Conservation (phyloP, 2,797 vertebrate species). For the Todus mexicanus region DNA sequence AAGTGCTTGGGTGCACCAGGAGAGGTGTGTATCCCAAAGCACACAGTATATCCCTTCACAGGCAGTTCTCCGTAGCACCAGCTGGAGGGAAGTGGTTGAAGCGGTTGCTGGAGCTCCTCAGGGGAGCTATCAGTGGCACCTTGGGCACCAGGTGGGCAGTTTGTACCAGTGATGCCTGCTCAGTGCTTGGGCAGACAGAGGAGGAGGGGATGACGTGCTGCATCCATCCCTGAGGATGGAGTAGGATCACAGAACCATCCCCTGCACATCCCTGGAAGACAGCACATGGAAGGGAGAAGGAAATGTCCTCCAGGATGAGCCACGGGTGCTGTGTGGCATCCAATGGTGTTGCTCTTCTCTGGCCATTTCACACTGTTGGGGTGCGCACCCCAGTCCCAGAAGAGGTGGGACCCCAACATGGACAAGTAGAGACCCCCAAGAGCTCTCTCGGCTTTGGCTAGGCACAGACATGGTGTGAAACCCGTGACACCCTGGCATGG, state of each 20-base stretch:
- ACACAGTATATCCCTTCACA: not conserved
- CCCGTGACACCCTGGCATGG: rapidly evolving
- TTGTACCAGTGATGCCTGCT: not conserved
- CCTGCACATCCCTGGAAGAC: not conserved
- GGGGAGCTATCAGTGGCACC: rapidly evolving
- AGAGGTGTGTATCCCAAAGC: not conserved
- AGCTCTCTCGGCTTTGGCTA: not conserved
- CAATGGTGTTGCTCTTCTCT: not conserved
- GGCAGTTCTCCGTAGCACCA: not conserved
- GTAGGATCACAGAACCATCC: rapidly evolving
- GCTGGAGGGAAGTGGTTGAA: not conserved
- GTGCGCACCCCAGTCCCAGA: not conserved
- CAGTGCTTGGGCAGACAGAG: rapidly evolving
- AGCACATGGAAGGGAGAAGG: not conserved
- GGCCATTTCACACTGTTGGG: rapidly evolving
- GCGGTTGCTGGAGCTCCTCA: not conserved
- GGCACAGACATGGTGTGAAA: not conserved
- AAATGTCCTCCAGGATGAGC: not conserved
- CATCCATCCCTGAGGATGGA: not conserved
- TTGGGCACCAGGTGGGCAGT: rapidly evolving
- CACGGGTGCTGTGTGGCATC: not conserved
- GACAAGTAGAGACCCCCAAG: not conserved
- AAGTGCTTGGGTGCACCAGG: not conserved
- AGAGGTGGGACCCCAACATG: rapidly evolving
- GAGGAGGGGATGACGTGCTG: not conserved